phyloP scores from a whole-genome alignment of 2,888 invertebrate species.

The Poecilobothrus nobilitatus region DNA sequence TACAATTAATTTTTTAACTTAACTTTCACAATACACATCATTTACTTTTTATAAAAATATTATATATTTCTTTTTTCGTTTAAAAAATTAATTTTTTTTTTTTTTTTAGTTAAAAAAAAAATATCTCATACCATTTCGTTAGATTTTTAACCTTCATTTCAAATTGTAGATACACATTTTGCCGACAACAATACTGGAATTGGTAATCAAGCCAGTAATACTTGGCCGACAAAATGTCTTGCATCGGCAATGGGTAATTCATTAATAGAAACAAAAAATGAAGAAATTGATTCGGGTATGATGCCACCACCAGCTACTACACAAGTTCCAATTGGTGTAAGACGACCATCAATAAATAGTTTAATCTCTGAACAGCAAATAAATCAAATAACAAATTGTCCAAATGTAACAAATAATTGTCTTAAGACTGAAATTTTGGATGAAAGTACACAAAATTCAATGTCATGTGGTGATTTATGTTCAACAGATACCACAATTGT shows the following conservation, averaged over 20 bases:
- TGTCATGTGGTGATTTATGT: conserved; percentile 30
- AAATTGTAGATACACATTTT: conserved; percentile 39
- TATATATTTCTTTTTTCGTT: neutral
- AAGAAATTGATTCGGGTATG: conserved; percentile 52
- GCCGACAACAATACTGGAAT: conserved; percentile 32
- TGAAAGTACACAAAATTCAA: conserved; percentile 56
- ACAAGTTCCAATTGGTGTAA: conserved; percentile 52
- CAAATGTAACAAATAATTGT: conserved; percentile 42
- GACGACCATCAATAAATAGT: conserved; percentile 52
- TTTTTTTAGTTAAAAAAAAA: neutral
- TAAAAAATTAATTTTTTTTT: neutral
- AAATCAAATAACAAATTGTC: conserved; percentile 34
- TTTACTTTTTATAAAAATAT: neutral
- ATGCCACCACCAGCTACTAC: conserved; percentile 59
- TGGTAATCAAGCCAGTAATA: neutral
- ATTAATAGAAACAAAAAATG: conserved; percentile 43
- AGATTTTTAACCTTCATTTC: conserved; percentile 26
- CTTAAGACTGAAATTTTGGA: conserved; percentile 63
- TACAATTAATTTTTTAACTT: conserved; percentile 2
- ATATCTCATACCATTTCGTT: neutral
- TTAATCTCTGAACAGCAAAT: conserved; percentile 40
- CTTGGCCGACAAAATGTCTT: conserved; percentile 27
- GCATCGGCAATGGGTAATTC: conserved; percentile 22
- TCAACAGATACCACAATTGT: conserved; percentile 32
- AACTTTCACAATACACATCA: conserved; percentile 1